A percentile compares a stretch with the other conserved stretches of the same genome.
phyloP scores from a whole-genome alignment of 2,888 invertebrate species.

The Nudaria mundana region DNA sequence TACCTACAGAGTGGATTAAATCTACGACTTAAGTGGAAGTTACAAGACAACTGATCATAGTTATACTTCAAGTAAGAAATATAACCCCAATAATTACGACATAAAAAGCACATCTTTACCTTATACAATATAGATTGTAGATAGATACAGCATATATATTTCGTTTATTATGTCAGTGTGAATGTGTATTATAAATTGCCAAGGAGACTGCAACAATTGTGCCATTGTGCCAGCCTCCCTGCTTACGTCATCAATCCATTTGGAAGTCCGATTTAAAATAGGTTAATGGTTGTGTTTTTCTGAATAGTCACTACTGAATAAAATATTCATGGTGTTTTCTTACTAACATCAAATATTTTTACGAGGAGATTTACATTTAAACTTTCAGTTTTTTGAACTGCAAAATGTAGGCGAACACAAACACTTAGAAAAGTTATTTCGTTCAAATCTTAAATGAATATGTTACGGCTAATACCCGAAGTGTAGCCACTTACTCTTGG shows the following conservation, averaged over 20 bases:
- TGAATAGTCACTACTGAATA: constrained; percentile 52
- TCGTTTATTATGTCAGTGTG: constrained; percentile 40
- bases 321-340: constrained; percentile 47
- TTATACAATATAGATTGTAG: constrained; percentile 31
- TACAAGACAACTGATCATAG: no score
- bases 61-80: no score
- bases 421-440: no score
- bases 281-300: constrained; percentile 66
- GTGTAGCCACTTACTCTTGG: no score
- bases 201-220: constrained; percentile 48
- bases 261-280: constrained; percentile 71
- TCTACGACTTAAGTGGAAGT: background rate
- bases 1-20: background rate
- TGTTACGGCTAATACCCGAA: no score
- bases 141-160: constrained; percentile 38
- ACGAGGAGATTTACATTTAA: constrained; percentile 19
- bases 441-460: no score
- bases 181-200: constrained; percentile 50
- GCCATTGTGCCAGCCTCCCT: constrained; percentile 58
- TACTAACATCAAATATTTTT: constrained; percentile 29
- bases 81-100: no score
- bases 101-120: constrained; percentile 22
- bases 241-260: constrained; percentile 62
- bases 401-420: background rate
- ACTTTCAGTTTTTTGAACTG: constrained; percentile 30